Percentiles rank a stretch among this genome's conserved stretches.
Evolutionary conservation across 1,140 invertebrate genomes (phyloP).

Genomic region (Ericerus pela): DNA sequence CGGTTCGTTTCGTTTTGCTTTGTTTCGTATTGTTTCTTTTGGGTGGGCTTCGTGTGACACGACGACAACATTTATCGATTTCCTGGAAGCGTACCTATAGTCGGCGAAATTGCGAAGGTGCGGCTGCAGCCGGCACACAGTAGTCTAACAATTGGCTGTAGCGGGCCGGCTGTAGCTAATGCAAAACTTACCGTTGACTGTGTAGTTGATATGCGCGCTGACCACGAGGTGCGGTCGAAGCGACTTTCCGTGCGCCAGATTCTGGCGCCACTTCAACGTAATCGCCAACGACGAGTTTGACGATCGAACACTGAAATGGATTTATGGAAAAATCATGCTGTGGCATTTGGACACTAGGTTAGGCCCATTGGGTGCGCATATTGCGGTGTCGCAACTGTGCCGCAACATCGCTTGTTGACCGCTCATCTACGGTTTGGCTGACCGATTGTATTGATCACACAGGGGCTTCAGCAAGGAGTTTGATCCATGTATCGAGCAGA

Average conservation of each 20-base stretch:
- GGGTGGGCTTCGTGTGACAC: too few relatives aligned
- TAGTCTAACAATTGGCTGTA: too few relatives aligned
- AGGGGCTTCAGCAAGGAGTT: slow-evolving; percentile 92
- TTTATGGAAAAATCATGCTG: slow-evolving; percentile 79
- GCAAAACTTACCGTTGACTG: too few relatives aligned
- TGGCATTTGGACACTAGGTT: slow-evolving; percentile 86
- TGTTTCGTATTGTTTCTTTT: too few relatives aligned
- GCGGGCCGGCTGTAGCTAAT: too few relatives aligned
- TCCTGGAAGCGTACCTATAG: too few relatives aligned
- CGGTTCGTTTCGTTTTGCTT: too few relatives aligned
- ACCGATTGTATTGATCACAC: slow-evolving; percentile 19
- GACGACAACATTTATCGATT: too few relatives aligned
- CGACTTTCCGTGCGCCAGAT: slow-evolving; percentile 53
- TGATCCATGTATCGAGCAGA: slow-evolving; percentile 77
- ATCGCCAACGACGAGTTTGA: slow-evolving; percentile 81
- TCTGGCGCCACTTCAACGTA: slow-evolving; percentile 79
- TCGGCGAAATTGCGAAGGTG: too few relatives aligned
- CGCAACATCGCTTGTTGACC: neutral
- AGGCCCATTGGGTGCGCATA: neutral
- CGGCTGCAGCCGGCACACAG: too few relatives aligned
- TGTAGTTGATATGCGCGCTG: slow-evolving; percentile 56
- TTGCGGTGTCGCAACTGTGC: neutral
- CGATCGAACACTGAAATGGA: slow-evolving; percentile 65
- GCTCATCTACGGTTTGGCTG: neutral
- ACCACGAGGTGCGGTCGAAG: slow-evolving; percentile 61